A percentile compares a stretch with the other conserved stretches of the same genome.
These are phyloP conservation scores for Seriola rivoliana DNA, from an alignment of 2,113 vertebrate genomes.

Conservation along the genomic window DNA sequence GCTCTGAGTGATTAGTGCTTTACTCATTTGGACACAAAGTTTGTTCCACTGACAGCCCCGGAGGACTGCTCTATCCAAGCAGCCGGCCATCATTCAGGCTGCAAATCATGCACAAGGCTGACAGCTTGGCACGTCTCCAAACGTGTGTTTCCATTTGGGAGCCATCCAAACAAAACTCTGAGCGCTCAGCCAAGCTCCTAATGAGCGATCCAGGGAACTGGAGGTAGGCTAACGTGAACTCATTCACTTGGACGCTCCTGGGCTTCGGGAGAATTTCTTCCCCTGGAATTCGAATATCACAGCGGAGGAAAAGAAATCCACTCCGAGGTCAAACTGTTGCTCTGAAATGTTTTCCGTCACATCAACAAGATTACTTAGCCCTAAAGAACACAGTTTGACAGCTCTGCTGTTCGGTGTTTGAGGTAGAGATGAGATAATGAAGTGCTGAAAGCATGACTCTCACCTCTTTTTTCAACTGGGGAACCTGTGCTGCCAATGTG, in stretches of 20 bases:
- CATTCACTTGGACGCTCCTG: constrained; percentile 64
- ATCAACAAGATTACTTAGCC: constrained; percentile 39
- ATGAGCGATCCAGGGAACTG: constrained; percentile 70
- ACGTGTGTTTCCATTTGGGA: constrained; percentile 82
- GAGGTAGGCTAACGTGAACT: constrained; percentile 65
- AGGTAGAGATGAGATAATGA: constrained; percentile 48
- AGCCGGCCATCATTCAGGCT: constrained; percentile 64
- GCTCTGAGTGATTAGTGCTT: constrained; percentile 54
- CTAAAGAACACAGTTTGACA: constrained; percentile 35
- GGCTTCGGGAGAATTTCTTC: constrained; percentile 26
- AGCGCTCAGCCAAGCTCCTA: constrained; percentile 71
- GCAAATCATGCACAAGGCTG: constrained; percentile 69
- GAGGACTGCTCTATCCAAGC: constrained; percentile 28
- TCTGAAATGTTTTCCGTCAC: constrained; percentile 36
- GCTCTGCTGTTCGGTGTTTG: constrained; percentile 28
- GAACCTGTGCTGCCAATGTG: constrained; percentile 7
- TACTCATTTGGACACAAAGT: constrained; percentile 43
- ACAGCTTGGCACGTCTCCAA: constrained; percentile 75
- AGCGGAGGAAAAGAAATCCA: constrained; percentile 38
- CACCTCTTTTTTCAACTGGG: constrained; percentile 11
- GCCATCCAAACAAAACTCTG: constrained; percentile 79
- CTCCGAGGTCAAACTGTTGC: constrained; percentile 5
- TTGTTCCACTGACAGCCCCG: constrained; percentile 39
- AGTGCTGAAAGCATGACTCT: constrained; percentile 39
- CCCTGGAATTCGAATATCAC: constrained; percentile 38